Evolutionary conservation across 2,797 vertebrate species (phyloP).

Genomic region (Chloroceryle inda): DNA sequence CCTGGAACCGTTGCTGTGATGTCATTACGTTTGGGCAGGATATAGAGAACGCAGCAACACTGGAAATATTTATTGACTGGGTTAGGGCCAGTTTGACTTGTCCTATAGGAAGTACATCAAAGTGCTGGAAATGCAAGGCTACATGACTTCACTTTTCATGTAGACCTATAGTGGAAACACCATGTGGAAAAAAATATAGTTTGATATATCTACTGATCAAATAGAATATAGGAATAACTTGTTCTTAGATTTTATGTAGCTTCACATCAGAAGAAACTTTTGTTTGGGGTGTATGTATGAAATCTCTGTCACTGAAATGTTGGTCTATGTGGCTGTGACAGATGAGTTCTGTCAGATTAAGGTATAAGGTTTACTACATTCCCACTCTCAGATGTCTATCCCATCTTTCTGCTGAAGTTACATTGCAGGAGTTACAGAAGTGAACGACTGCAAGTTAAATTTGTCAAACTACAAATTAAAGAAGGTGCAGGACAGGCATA

Average conservation of each 20-base stretch:
- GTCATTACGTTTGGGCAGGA: neutral
- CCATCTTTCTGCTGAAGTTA: neutral
- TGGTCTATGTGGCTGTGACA: neutral
- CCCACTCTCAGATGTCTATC: neutral
- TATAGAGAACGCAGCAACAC: neutral
- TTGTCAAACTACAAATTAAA: neutral
- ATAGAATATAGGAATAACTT: neutral
- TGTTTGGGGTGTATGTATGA: neutral
- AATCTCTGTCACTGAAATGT: neutral
- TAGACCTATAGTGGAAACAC: neutral
- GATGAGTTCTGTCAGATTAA: neutral
- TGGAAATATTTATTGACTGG: neutral
- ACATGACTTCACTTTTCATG: neutral
- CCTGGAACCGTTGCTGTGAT: neutral
- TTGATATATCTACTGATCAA: neutral
- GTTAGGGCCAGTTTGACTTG: neutral
- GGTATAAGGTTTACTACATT: neutral
- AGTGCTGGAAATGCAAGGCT: neutral
- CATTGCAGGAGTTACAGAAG: neutral
- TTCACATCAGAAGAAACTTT: neutral
- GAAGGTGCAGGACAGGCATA: neutral
- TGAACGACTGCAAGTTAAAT: neutral
- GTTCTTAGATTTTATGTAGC: neutral
- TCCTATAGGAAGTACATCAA: neutral
- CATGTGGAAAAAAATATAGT: rapidly evolving